Conservation (phyloP, 2,888 invertebrate genomes). For the Xylota segnis region DNA sequence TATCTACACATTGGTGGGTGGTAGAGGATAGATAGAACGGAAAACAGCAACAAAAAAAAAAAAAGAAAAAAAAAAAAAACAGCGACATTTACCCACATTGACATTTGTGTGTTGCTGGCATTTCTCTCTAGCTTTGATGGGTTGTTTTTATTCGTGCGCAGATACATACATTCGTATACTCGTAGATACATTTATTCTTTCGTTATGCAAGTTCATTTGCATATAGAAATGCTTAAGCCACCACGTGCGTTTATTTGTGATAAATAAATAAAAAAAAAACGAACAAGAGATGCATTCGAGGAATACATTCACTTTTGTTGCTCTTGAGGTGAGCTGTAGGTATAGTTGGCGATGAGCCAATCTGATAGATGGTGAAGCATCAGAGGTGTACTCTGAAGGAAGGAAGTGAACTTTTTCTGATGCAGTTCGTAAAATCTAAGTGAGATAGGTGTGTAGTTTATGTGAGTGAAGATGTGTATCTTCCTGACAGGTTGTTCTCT, state of each 20-base stretch:
- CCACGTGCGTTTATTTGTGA: constrained; percentile 75
- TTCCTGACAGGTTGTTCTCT: constrained; percentile 40
- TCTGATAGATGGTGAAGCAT: neutral
- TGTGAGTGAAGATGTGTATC: constrained; percentile 27
- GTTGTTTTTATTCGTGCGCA: constrained; percentile 67
- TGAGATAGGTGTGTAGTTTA: constrained; percentile 42
- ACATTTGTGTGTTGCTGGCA: constrained; percentile 74
- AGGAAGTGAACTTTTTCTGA: constrained; percentile 64
- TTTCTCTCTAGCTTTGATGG: constrained; percentile 58
- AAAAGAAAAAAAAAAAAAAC: constrained; percentile 39
- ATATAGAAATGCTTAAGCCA: constrained; percentile 69
- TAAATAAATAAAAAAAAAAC: constrained; percentile 28
- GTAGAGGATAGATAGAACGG: neutral
- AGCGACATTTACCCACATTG: constrained; percentile 73
- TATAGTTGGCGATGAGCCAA: constrained; percentile 63
- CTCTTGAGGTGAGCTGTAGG: constrained; percentile 55
- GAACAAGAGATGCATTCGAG: constrained; percentile 30
- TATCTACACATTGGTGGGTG: constrained; percentile 14
- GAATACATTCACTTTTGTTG: constrained; percentile 73
- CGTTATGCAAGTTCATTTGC: constrained; percentile 74
- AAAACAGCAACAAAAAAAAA: constrained; percentile 20
- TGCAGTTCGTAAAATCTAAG: constrained; percentile 50
- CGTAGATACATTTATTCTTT: constrained; percentile 29
- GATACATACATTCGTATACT: constrained; percentile 32
- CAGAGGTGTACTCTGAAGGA: constrained; percentile 27